Evolutionary conservation across 2,113 vertebrate species (phyloP), one percentile per base, ranked within the genome.

Genomic region (Pteronura brasiliensis): DNA sequence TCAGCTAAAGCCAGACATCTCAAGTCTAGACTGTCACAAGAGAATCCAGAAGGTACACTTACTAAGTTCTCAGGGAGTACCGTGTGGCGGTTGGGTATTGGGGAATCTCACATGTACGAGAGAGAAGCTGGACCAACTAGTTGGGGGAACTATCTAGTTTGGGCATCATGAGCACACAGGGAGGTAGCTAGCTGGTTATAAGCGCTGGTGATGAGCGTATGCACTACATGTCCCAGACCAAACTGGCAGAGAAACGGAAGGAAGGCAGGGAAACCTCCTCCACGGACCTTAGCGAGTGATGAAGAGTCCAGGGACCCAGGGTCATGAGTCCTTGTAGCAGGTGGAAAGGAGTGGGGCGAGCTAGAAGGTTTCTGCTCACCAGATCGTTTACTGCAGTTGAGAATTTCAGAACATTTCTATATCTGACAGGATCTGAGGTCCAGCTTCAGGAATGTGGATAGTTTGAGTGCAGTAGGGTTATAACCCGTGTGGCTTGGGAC

Each of bases 141-240:
- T 69, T 69, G 20, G 67, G 67, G 7, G 1, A 36, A n/a, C 67
- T 69, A 10, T n/a, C 34, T 69, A 82, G 34, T n/a, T 34, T 4
- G 36, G 21, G 23, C 42, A 20, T 57, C 6, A 4, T 0, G 27
- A 44, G 10, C 36, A 15, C 1, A 3, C 0, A 6, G 55, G 4
- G 2, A n/a, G 13, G 31, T 49, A 17, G 25, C 36, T 39, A 34
- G 31, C 55, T 67, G 36, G 42, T 44, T 47, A 23, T 52, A 42
- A 72, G 36, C 12, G 1, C 2, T 0, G 3, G 1, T 67, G n/a
- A 31, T 12, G 6, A 34, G 7, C 34, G 1, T 23, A 10, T 39
- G 6, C 71, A 61, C 61, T 49, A 7, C 55, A 20, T n/a, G 29
- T 36, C 36, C 34, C 34, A 27, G 5, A 21, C 17, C 21, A 44